Percentiles rank a stretch among this genome's conserved stretches.
These are phyloP conservation scores for Galeopsomyia nigrocyanea DNA, from an alignment of 2,888 invertebrate species.

Conservation along the genomic window DNA sequence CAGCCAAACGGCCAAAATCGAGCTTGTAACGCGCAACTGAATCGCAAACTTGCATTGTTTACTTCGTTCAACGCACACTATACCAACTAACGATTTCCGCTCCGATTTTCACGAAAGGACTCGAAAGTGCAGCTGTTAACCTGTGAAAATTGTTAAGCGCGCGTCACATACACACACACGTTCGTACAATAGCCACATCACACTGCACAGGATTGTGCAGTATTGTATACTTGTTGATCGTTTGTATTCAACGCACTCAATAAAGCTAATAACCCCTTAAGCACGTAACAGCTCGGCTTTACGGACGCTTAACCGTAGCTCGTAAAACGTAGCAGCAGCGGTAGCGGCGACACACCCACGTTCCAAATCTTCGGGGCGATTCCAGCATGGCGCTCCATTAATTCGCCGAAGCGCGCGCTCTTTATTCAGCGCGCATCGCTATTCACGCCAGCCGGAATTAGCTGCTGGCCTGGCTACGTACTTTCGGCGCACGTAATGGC, in stretches of 20 bases:
- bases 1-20: no score
- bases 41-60: no score
- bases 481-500: conserved; percentile 47
- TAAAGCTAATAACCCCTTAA: conserved; percentile 60
- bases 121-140: no score
- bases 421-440: conserved; percentile 42
- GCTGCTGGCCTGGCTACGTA: conserved; percentile 29
- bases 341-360: conserved; percentile 15
- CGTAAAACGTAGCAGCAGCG: conserved; percentile 54
- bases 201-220: conserved; percentile 6
- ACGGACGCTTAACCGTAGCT: conserved; percentile 58
- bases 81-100: no score
- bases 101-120: no score
- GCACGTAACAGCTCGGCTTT: conserved; percentile 60
- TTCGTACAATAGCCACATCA: no score
- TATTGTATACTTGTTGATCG: conserved; percentile 59
- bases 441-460: conserved; percentile 42
- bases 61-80: no score
- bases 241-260: conserved; percentile 62
- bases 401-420: neutral
- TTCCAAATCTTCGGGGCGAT: conserved; percentile 25
- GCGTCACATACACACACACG: no score
- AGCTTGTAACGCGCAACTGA: no score
- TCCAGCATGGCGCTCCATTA: conserved; percentile 9
- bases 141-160: no score